These are phyloP conservation scores for Pelecanoides urinatrix DNA, from an alignment of 2,113 vertebrate species.

Conservation along the genomic window DNA sequence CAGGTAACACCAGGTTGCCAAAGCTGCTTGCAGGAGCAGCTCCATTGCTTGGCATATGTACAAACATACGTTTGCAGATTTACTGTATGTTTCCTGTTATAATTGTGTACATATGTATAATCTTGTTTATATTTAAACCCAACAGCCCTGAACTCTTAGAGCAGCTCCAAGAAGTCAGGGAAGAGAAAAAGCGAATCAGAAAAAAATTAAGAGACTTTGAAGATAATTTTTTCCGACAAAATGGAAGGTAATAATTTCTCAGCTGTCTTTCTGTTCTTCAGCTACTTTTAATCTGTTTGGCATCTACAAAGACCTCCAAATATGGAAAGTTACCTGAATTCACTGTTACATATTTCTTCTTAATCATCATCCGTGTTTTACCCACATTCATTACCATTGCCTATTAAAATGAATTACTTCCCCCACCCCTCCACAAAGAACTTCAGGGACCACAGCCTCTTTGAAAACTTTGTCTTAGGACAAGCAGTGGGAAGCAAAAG, in stretches of 20 bases:
- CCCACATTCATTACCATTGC: neutral
- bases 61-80: neutral
- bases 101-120: neutral
- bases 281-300: neutral
- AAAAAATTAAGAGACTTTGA: constrained; percentile 96
- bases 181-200: constrained; percentile 94
- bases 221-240: constrained; percentile 93
- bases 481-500: neutral
- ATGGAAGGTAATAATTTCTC: constrained; percentile 85
- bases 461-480: neutral
- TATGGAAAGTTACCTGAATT: neutral
- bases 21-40: neutral
- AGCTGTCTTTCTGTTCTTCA: neutral
- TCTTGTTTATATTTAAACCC: neutral
- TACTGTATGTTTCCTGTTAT: neutral
- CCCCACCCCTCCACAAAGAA: too few species aligned
- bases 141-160: constrained; percentile 90
- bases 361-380: neutral
- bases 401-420: neutral
- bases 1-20: neutral
- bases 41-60: accelerated
- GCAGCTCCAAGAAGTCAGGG: constrained; percentile 92
- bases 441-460: neutral
- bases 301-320: neutral
- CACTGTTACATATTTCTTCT: accelerated